Evolutionary conservation across 2,113 vertebrate species (phyloP), one percentile per base, ranked within the genome.

Genomic region (Ictalurus furcatus): DNA sequence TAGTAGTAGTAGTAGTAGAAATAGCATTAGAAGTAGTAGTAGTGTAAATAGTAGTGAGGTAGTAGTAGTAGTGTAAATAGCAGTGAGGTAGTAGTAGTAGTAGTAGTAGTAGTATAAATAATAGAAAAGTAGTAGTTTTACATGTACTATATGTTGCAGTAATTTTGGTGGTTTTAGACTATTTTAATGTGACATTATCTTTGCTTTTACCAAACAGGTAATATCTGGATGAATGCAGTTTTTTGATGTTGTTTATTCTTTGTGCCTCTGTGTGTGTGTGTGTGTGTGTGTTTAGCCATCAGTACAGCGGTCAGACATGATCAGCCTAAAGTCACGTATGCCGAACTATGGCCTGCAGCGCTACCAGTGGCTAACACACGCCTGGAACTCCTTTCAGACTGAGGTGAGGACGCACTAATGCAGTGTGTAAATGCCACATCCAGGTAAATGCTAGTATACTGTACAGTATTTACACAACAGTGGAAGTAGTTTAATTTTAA

Each of bases 311-410:
- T 98, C 98, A 0, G 98, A 99, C 92, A 98, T 99, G 97, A 96
- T 99, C 94, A 98, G 97, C 0, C 94, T 99, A 86, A 99, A 99
- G 96, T 96, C 97, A 82, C 97, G 97, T 90, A 99, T 99, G 98
- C 96, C 96, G 25, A 97, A 97, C 93, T 99, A 97, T 1, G 98
- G 98, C 40, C 94, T 98, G 65, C 97, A 97, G 88, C 96, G 96
- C 71, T 98, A 99, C 93, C 97, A 97, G 91, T 99, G 98, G 98
- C 96, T 99, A 87, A 99, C 98, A 84, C 97, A 99, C 85, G 98
- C 98, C 92, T 99, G 98, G 98, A 98, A 99, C 95, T 97, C 97
- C 94, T 98, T 99, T 95, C 98, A 99, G 94, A 96, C 96, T n/a
- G 97, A 99, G 97, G 98, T 99, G 93, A 96, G 95, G 56, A 25